Base-by-base conservation (phyloP, 2,797 vertebrate genomes). In the Myripristis murdjan region DNA sequence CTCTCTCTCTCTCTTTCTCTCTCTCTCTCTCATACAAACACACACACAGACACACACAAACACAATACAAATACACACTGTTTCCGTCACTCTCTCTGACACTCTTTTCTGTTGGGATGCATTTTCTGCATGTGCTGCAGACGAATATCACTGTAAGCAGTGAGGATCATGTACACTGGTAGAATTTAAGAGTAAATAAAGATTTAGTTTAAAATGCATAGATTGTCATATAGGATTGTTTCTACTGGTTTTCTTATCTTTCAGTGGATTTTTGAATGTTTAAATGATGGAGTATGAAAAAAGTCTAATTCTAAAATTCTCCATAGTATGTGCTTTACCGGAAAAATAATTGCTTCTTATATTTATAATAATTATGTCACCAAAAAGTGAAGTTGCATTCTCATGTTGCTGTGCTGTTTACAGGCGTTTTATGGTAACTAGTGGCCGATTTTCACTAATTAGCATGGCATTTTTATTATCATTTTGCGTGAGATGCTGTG, bases 41-140 rank as follows among this genome's bases (percentile, higher is more conserved):
- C 66, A 51, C 57, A 53, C 57, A 65, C 23, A 73, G n/a, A 72
- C 67, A 79, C 69, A 60, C 63, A 67, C 64, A 37, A 58, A 86
- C 75, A 73, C 28, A 58, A 86, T 73, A 73, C 28, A 79, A 67
- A 60, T 60, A 67, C 53, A 35, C 22, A 60, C 31, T 28, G 28
- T 66, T 33, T 57, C 57, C 64, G 44, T 75, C 58, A 43, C 72
- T 58, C 23, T 24, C 28, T 55, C 8, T 61, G 61, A 52, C 49
- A 48, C 44, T 60, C 59, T 12, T 68, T 53, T 77, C 56, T 59
- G 23, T 66, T 35, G 48, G 39, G 54, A 59, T 16, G 49, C 41
- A 54, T 69, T 83, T 56, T 73, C 51, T 77, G 52, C 58, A 72
- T 72, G 33, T 43, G 18, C 78, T 46, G 59, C 53, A 62, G 52